Conservation (phyloP, 2,113 vertebrate genomes). For the Ictalurus punctatus region DNA sequence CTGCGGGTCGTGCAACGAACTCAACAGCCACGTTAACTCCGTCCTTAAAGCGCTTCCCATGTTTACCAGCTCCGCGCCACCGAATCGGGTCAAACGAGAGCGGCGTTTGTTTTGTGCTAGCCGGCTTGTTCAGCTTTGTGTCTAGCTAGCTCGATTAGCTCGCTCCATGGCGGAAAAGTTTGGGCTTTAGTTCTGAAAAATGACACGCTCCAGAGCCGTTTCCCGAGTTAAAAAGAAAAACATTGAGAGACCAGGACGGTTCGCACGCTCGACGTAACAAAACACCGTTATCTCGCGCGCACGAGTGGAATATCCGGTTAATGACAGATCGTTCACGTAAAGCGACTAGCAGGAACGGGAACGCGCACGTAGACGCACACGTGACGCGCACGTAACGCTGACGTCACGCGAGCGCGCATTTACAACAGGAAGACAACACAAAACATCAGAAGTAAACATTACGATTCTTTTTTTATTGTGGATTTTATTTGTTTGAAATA, state of each 20-base stretch:
- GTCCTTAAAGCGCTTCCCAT: conserved; percentile 60
- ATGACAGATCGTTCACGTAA: conserved; percentile 58
- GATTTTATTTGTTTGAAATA: conserved; percentile 46
- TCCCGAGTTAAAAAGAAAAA: not conserved
- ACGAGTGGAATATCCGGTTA: conserved; percentile 30
- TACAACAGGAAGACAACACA: not conserved
- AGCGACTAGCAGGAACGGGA: not conserved
- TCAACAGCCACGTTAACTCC: conserved; percentile 54
- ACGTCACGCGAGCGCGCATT: conserved; percentile 11
- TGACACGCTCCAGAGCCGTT: not conserved
- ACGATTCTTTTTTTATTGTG: not conserved
- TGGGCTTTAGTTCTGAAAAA: not conserved
- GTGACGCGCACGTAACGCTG: conserved; percentile 46
- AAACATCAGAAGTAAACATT: not conserved
- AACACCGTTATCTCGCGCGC: conserved; percentile 36
- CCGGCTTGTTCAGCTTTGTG: not conserved
- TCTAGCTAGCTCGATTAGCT: conserved; percentile 8
- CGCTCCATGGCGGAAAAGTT: not conserved
- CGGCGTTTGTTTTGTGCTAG: not conserved
- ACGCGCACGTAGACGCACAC: conserved; percentile 19
- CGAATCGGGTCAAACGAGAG: not conserved
- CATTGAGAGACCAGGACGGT: not conserved
- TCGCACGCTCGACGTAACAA: not conserved
- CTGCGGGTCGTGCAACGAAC: conserved; percentile 80
- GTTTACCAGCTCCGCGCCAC: conserved; percentile 3